phyloP scores from a whole-genome alignment of 92 coral and sea anemone genomes.

The Bergia sp. region DNA sequence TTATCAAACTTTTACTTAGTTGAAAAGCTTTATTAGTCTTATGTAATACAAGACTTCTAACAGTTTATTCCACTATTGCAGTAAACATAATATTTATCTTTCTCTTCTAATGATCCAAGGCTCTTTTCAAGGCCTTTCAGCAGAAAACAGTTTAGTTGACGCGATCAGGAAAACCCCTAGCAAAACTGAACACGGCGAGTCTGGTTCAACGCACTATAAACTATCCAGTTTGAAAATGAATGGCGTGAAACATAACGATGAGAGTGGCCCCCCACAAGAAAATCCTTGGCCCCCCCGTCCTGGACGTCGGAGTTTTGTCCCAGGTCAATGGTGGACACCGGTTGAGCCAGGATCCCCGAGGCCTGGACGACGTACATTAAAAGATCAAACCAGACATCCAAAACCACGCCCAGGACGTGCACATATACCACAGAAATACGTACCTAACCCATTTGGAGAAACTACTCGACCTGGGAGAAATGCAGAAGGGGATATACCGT shows the following conservation, averaged over 20 bases:
- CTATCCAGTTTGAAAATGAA: conserved; percentile 38
- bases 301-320: conserved; percentile 22
- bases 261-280: neutral
- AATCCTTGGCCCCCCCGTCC: conserved; percentile 31
- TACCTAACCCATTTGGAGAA: neutral
- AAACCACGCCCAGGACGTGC: conserved; percentile 41
- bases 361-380: conserved; percentile 24
- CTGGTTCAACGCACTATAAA: conserved; percentile 39
- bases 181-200: conserved; percentile 20
- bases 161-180: conserved; percentile 20
- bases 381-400: neutral
- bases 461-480: conserved; percentile 29
- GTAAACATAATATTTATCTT: neutral
- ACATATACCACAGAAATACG: neutral
- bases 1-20: too few species aligned
- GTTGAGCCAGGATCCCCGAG: neutral
- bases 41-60: too few species aligned
- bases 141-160: neutral
- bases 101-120: neutral
- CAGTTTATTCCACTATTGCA: neutral
- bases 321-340: neutral
- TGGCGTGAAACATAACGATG: conserved; percentile 11
- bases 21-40: too few species aligned
- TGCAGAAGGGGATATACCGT: conserved; percentile 38
- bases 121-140: conserved; percentile 1